Conservation (phyloP, 2,113 vertebrate genomes). For the Regulus satrapa region DNA sequence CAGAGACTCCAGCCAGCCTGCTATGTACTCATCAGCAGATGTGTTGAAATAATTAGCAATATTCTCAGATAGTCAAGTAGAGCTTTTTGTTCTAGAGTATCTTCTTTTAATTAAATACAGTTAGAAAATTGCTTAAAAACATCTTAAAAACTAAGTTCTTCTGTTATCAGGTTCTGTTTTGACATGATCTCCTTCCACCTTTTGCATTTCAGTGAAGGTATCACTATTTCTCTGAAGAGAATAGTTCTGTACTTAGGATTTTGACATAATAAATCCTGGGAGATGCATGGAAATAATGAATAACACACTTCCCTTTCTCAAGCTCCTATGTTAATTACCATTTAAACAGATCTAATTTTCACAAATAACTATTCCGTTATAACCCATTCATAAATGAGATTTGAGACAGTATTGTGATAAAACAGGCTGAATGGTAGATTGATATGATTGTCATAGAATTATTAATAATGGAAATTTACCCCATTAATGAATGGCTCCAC, state of each 20-base stretch:
- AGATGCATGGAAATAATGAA: neutral
- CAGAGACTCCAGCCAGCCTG: neutral
- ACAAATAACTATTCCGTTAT: neutral
- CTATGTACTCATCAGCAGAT: neutral
- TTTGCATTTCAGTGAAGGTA: neutral
- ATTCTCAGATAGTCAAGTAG: neutral
- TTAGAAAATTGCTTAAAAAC: neutral
- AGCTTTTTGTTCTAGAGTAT: neutral
- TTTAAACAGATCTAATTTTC: neutral
- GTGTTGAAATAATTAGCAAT: slow-evolving; percentile 16
- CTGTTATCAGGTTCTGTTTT: neutral
- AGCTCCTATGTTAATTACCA: neutral
- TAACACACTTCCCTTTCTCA: neutral
- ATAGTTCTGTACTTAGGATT: neutral
- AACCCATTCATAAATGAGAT: neutral
- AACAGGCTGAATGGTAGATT: neutral
- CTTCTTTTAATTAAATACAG: neutral
- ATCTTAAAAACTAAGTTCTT: neutral
- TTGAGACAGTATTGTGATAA: neutral
- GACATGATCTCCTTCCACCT: neutral
- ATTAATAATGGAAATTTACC: neutral
- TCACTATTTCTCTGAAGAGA: neutral
- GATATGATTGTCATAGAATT: neutral
- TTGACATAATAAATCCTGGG: neutral
- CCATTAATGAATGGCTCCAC: neutral